Percentiles rank a stretch among this genome's conserved stretches.
These are phyloP conservation scores for Etheostoma nigrum DNA, from an alignment of 2,797 vertebrate genomes.

Conservation along the genomic window DNA sequence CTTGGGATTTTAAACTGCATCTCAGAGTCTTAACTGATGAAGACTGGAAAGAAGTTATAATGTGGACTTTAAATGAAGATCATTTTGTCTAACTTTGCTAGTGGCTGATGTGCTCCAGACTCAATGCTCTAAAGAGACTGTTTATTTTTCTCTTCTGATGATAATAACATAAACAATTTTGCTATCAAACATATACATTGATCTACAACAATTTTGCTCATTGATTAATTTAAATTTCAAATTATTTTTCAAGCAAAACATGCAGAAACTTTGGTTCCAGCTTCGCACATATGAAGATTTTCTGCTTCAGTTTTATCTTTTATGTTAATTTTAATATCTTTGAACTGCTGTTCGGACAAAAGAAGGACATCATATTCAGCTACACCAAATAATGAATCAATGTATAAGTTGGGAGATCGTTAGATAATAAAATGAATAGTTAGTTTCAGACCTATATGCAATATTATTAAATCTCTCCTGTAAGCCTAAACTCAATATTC, in stretches of 20 bases:
- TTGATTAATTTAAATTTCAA: neutral
- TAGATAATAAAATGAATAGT: too few species aligned
- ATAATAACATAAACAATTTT: neutral
- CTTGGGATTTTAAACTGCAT: conserved; percentile 1
- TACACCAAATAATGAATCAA: neutral
- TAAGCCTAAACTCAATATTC: neutral
- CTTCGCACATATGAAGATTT: neutral
- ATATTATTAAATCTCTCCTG: neutral
- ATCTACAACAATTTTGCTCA: neutral
- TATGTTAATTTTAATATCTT: neutral
- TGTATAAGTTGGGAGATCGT: too few species aligned
- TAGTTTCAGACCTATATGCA: neutral
- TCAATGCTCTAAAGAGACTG: too few species aligned
- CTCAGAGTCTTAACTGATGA: neutral
- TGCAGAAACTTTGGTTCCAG: neutral
- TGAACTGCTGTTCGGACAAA: neutral
- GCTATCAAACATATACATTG: neutral
- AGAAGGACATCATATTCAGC: neutral
- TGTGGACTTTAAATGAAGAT: accelerated
- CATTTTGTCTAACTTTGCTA: neutral
- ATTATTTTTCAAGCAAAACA: neutral
- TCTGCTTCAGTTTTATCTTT: neutral
- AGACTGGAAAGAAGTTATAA: neutral
- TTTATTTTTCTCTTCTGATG: too few species aligned
- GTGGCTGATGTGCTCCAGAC: too few species aligned